Base-by-base conservation (phyloP, 1,140 invertebrate species). In the Tribolium madens region DNA sequence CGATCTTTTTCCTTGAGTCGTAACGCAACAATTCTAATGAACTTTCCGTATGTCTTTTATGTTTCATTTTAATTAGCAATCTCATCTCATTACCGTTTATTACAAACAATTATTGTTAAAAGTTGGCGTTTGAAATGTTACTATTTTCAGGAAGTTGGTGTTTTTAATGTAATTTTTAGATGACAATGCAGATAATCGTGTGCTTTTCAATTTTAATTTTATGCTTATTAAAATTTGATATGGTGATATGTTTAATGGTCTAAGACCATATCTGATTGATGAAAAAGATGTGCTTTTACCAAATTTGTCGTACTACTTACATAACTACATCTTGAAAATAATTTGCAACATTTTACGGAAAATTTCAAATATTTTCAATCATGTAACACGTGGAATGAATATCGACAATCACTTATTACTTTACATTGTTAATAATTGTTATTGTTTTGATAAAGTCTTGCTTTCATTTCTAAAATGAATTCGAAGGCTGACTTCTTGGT, bases 141-240 rank as follows among this genome's bases (percentile, higher is more conserved):
- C 36, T 9, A 42, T 64, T 64, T 64, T 64, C n/a, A 33, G 26
- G 57, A 64, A 64, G 21, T 64, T 31, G 26, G 52, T 21, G 48
- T 21, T n/a, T 57, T 31, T 31, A 57, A 33, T 33, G 10, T 33
- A 31, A 64, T 9, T 64, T 31, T 31, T 64, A 26, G 14, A 18
- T 64, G 57, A 64, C 57, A 12, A 3, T 21, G 52, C 52, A 26
- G 57, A 33, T 64, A 64, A 33, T 64, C 31, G n/a, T 13, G n/a
- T 13, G n/a, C 18, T n/a, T 21, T 64, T 57, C 15, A 57, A 21
- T 57, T 64, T 33, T 18, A 64, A 64, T 64, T 64, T 64, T 64
- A 31, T 33, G 57, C 14, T 33, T 64, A 64, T 64, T 64, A 64
- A 64, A 64, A 64, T 13, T 31, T 64, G 14, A 64, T 64, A 26